These are phyloP conservation scores for Priocnemis perturbator DNA, from an alignment of 2,888 invertebrate species.

Conservation along the genomic window DNA sequence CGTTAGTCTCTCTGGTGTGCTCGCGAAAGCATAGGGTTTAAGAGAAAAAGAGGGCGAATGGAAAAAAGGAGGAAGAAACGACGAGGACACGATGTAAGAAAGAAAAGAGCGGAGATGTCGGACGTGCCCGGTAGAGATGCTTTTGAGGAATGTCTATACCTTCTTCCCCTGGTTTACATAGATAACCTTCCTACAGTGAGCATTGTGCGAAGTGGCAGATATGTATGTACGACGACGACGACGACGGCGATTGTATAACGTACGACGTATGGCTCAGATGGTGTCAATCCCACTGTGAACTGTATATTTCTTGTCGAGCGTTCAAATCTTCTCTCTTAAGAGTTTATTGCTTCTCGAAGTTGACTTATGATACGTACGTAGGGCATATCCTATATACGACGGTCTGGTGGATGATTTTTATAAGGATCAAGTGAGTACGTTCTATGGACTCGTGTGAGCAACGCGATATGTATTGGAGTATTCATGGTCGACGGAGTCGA, in stretches of 20 bases:
- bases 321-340: too few species aligned
- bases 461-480: too few species aligned
- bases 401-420: too few species aligned
- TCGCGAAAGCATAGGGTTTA: neutral
- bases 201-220: slow-evolving; percentile 23
- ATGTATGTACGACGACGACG: slow-evolving; percentile 32
- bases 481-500: too few species aligned
- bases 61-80: neutral
- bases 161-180: slow-evolving; percentile 19
- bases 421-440: too few species aligned
- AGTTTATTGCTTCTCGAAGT: too few species aligned
- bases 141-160: slow-evolving; percentile 12
- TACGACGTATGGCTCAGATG: slow-evolving; percentile 22
- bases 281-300: too few species aligned
- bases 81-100: too few species aligned
- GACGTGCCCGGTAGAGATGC: slow-evolving; percentile 9
- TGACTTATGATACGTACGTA: too few species aligned
- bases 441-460: too few species aligned
- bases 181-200: slow-evolving; percentile 24
- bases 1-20: slow-evolving; percentile 9
- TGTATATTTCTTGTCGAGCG: too few species aligned
- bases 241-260: slow-evolving; percentile 9
- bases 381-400: too few species aligned
- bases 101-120: neutral
- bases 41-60: neutral